These are phyloP conservation scores for Huso huso DNA, from an alignment of 2,797 vertebrate species.

Conservation along the genomic window DNA sequence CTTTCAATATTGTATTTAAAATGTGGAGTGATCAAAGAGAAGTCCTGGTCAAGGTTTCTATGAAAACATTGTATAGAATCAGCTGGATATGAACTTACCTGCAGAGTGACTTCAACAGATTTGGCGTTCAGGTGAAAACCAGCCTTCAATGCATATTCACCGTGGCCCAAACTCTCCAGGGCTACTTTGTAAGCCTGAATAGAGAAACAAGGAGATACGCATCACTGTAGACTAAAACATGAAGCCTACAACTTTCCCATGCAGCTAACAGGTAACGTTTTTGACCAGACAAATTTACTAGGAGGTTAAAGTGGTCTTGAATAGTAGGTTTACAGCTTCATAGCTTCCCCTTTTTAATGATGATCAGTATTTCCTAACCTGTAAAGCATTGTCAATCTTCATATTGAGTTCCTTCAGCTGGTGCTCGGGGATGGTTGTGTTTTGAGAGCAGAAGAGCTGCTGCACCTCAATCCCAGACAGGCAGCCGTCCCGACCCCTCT, in stretches of 20 bases:
- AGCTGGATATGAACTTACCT: conserved; percentile 55
- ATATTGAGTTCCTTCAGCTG: conserved; percentile 93
- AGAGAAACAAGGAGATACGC: conserved; percentile 3
- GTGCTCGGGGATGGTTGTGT: conserved; percentile 86
- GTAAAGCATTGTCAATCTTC: conserved; percentile 91
- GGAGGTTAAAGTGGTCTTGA: no score
- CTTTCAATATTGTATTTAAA: neutral
- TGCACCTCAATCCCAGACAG: conserved; percentile 95
- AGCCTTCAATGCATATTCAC: conserved; percentile 93
- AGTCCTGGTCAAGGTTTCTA: no score
- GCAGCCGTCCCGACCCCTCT: conserved; percentile 82
- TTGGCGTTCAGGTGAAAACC: conserved; percentile 96
- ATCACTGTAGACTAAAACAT: no score
- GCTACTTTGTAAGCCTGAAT: conserved; percentile 86
- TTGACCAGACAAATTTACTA: no score
- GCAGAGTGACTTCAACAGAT: conserved; percentile 84
- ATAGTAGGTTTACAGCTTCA: no score
- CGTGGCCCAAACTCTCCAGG: conserved; percentile 90
- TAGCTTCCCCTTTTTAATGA: no score
- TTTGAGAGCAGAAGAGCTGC: conserved; percentile 95
- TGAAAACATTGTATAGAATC: no score
- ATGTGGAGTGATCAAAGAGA: no score
- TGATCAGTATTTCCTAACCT: conserved; percentile 50
- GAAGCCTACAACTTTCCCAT: no score
- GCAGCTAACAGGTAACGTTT: no score